Evolutionary conservation across 2,797 vertebrate species (phyloP), one percentile per base, ranked within the genome.

Genomic region (Poeciliopsis paucimaculata): DNA sequence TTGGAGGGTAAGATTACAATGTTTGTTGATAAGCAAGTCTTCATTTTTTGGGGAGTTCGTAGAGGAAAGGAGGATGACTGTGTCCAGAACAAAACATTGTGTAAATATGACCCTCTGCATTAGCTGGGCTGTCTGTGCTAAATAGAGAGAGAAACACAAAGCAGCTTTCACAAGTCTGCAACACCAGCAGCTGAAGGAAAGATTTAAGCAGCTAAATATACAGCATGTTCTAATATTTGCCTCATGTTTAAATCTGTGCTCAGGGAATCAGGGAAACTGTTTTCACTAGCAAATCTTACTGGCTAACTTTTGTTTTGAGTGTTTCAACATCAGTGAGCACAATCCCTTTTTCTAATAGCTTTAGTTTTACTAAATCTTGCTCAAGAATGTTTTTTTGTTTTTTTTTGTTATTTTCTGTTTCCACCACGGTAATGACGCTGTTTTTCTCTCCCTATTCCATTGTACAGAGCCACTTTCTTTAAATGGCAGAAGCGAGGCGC

Each of bases 401-500:
- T 0, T 39, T 68, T 1, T 41, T 12, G 11, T 68, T 43, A 41
- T 68, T 68, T 13, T 39, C 64, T 26, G 23, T 70, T 43, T 70
- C 39, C 39, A 43, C 39, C 13, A 6, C 11, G 34, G 1, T n/a
- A 43, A 70, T 70, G 23, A n/a, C 39, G 0, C 23, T 3, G 11
- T 43, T 43, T 70, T 23, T 26, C 64, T 68, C 64, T 12, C 64
- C 20, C 39, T 43, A 7, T 43, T 43, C 39, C 20, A 70, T 70
- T 43, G 34, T 64, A n/a, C 20, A 68, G 23, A 43, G 23, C 80
- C 73, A 79, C 74, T 85, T 76, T 53, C 79, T 81, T 73, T 75
- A 80, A 87, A 86, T 85, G 83, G 77, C 75, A 74, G 73, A 43
- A 26, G 8, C 26, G 4, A 43, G 51, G 5, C 18, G 76, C 74